Evolutionary conservation across 2,113 vertebrate species (phyloP).

Genomic region (Xiphophorus hellerii): DNA sequence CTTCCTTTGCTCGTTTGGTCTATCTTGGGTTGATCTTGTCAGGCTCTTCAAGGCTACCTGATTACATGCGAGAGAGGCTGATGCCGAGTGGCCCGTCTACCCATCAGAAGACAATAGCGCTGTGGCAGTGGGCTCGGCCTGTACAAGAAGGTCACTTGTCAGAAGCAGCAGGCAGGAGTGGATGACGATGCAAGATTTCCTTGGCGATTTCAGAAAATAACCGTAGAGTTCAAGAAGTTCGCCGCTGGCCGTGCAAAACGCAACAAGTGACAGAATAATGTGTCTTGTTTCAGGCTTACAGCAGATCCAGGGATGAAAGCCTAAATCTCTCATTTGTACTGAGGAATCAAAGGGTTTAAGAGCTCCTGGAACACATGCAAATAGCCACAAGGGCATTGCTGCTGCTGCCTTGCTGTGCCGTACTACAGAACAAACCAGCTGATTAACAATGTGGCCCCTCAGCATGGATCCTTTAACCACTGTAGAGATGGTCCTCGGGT

Average conservation of each 20-base stretch:
- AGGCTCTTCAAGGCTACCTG: conserved; percentile 40
- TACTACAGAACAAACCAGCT: not conserved
- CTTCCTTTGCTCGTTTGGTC: conserved; percentile 25
- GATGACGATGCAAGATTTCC: not conserved
- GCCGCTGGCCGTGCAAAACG: not conserved
- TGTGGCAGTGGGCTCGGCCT: not conserved
- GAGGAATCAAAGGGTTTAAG: conserved; percentile 54
- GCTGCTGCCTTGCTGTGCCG: not conserved
- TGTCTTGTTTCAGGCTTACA: conserved; percentile 20
- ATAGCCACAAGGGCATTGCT: conserved; percentile 24
- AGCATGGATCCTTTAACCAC: not conserved
- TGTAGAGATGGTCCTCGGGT: conserved; percentile 5
- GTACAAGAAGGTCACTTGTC: not conserved
- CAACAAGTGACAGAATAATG: conserved; percentile 31
- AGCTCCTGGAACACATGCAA: conserved; percentile 56
- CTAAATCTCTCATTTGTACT: conserved; percentile 58
- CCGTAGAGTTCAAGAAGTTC: too few relatives aligned
- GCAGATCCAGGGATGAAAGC: conserved; percentile 50
- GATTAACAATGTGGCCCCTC: conserved; percentile 23
- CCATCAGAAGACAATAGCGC: conserved; percentile 26
- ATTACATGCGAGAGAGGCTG: conserved; percentile 52
- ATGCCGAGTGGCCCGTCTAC: conserved; percentile 17
- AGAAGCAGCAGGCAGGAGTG: not conserved
- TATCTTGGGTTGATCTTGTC: conserved; percentile 54
- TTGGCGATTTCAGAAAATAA: not conserved